Evolutionary conservation across 2,113 vertebrate genomes (phyloP).

Genomic region (Atherinomorus stipes): DNA sequence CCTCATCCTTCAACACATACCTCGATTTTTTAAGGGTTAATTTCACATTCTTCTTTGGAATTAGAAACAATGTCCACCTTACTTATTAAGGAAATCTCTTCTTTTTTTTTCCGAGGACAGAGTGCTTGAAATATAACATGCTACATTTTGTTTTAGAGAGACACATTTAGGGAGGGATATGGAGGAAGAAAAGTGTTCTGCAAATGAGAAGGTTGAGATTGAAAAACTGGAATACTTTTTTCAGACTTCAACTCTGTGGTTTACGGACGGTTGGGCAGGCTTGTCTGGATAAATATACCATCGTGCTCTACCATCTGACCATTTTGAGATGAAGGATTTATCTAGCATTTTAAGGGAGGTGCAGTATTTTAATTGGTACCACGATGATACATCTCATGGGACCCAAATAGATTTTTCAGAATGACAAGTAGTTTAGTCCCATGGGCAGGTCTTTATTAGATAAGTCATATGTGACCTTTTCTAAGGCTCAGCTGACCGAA

Average conservation of each 20-base stretch:
- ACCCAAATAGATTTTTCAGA: constrained; percentile 67
- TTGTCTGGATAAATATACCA: constrained; percentile 61
- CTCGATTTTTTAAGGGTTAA: constrained; percentile 9
- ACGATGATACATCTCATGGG: constrained; percentile 60
- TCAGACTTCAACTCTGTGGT: constrained; percentile 59
- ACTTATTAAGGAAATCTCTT: constrained; percentile 40
- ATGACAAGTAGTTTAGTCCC: constrained; percentile 59
- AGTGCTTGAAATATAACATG: constrained; percentile 45
- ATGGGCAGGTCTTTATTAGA: constrained; percentile 39
- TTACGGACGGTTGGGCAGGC: constrained; percentile 39
- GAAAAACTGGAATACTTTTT: constrained; percentile 43
- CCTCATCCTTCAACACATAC: constrained; percentile 2
- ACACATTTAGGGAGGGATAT: constrained; percentile 49
- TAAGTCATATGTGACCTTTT: constrained; percentile 45
- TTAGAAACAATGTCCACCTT: constrained; percentile 41
- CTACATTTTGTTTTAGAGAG: constrained; percentile 48
- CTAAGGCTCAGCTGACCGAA: constrained; percentile 35
- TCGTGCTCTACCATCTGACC: constrained; percentile 71
- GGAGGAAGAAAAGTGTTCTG: constrained; percentile 42
- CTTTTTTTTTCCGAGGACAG: constrained; percentile 41
- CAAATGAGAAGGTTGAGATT: constrained; percentile 49
- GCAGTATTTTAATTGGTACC: constrained; percentile 71
- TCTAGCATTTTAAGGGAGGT: constrained; percentile 48
- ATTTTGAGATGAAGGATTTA: constrained; percentile 55
- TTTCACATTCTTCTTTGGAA: constrained; percentile 46